These are phyloP conservation scores for Tenthredo amoena DNA, from an alignment of 2,888 invertebrate genomes.

Conservation along the genomic window DNA sequence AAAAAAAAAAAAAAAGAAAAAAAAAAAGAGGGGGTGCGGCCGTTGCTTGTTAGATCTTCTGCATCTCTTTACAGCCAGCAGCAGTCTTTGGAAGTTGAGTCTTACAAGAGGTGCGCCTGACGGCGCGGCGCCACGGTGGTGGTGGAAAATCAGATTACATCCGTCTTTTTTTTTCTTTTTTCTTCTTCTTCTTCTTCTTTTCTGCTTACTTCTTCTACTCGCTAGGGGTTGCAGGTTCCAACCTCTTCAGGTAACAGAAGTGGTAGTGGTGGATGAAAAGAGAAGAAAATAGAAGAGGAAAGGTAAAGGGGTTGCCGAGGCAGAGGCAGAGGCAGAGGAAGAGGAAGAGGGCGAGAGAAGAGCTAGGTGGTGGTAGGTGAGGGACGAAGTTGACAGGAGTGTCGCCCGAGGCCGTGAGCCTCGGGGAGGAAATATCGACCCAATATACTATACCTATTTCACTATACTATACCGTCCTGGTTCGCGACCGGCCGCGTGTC, in stretches of 20 bases:
- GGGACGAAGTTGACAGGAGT: constrained; percentile 50
- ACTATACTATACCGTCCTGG: constrained; percentile 19
- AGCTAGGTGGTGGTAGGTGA: constrained; percentile 8
- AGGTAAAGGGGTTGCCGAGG: neutral
- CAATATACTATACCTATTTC: constrained; percentile 39
- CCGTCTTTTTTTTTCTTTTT: constrained; percentile 25
- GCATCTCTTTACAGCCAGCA: neutral
- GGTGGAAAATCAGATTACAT: constrained; percentile 39
- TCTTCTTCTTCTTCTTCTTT: neutral
- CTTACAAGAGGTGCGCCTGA: neutral
- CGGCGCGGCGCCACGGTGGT: neutral
- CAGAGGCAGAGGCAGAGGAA: neutral
- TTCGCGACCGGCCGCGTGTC: constrained; percentile 42
- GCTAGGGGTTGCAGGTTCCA: neutral
- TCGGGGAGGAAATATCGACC: constrained; percentile 50
- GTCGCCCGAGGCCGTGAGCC: constrained; percentile 50
- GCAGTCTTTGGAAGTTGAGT: neutral
- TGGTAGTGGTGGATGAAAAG: neutral
- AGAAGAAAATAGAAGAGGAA: neutral
- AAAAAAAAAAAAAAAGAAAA: too few relatives aligned
- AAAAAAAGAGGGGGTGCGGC: too few relatives aligned
- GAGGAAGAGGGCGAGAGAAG: neutral
- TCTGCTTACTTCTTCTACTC: neutral
- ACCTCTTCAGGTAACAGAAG: neutral
- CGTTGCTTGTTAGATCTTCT: neutral